Percentiles rank a stretch among this genome's conserved stretches.
These are phyloP conservation scores for Lycaena phlaeas DNA, from an alignment of 2,888 invertebrate species.

Conservation along the genomic window DNA sequence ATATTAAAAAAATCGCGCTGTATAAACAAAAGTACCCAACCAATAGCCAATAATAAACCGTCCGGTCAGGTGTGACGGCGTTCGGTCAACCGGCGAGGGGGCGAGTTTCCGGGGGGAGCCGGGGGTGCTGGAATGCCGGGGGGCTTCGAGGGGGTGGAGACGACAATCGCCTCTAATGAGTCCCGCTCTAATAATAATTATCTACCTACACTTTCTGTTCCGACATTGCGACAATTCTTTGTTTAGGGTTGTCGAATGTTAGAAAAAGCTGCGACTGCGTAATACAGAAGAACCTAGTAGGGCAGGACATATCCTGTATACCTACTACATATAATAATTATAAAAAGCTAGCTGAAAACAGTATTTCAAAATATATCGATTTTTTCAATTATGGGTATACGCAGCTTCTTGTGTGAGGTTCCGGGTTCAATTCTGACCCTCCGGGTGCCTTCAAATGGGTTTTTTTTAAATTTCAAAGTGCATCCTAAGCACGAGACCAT, in stretches of 20 bases:
- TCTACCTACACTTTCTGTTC: constrained; percentile 67
- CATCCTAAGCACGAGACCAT: too few species aligned
- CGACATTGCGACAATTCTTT: constrained; percentile 42
- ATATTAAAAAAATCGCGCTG: constrained; percentile 31
- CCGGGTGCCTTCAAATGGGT: too few species aligned
- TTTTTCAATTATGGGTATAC: too few species aligned
- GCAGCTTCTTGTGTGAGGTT: too few species aligned
- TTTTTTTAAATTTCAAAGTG: too few species aligned
- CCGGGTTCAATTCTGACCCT: too few species aligned
- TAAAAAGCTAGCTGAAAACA: too few species aligned
- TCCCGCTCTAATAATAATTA: constrained; percentile 70
- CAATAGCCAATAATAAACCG: constrained; percentile 50
- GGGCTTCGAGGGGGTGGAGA: constrained; percentile 21
- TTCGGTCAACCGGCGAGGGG: constrained; percentile 23
- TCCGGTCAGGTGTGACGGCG: constrained; percentile 56
- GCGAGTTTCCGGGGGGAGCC: constrained; percentile 17
- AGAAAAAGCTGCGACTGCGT: too few species aligned
- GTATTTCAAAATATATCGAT: too few species aligned
- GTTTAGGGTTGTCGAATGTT: constrained; percentile 48
- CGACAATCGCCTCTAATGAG: constrained; percentile 71
- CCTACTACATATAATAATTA: too few species aligned
- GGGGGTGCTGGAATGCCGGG: neutral
- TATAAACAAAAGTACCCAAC: constrained; percentile 40
- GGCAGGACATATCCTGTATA: too few species aligned
- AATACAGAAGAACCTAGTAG: too few species aligned